Base-by-base conservation (phyloP, 2,888 invertebrate species). In the Eupithecia centaureata region DNA sequence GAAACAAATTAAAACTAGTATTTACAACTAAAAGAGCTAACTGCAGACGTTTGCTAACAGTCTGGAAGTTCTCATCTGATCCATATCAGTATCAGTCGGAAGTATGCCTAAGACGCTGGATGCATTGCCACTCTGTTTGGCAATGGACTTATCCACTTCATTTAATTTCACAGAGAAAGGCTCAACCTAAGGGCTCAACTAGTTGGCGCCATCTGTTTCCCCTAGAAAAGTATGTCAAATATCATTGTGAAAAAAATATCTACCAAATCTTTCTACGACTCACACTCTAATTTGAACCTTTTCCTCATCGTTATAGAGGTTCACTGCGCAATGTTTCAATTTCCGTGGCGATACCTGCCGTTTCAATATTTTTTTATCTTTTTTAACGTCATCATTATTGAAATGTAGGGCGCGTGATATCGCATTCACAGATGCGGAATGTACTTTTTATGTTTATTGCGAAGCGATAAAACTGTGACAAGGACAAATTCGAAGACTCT, bases 391-490 rank as follows among this genome's bases (percentile, higher is more conserved):
- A 66, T 42, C 61, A 66, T 61, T 65, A 63, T 62, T 65, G 63
- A 60, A 69, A 65, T 65, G 59, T 72, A 62, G 64, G 63, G 64
- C 71, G 69, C 67, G 61, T 63, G 73, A 66, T 71, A 73, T 61
- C 61, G 65, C 62, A 63, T 67, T 65, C 68, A 30, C 71, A 73
- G 71, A 70, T 73, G 69, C 70, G 60, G 28, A 70, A 68, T 66
- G 61, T 67, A 68, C 28, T 67, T 72, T 74, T 72, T 75, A 73
- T 75, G 69, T 52, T 70, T 68, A 72, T 66, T 71, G 58, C 57
- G 18, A 61, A 56, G 60, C 56, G 60, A 63, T 73, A 70, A 68
- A 67, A 52, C 25, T 56, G 68, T 73, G 63, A 67, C 60, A 33
- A 52, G 18, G 54, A 66, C 57, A 61, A 42, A 30, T 38, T 51